A percentile compares a stretch with the other conserved stretches of the same genome.
Evolutionary conservation across 2,797 vertebrate species (phyloP).

Genomic region (Clarias pachynema): DNA sequence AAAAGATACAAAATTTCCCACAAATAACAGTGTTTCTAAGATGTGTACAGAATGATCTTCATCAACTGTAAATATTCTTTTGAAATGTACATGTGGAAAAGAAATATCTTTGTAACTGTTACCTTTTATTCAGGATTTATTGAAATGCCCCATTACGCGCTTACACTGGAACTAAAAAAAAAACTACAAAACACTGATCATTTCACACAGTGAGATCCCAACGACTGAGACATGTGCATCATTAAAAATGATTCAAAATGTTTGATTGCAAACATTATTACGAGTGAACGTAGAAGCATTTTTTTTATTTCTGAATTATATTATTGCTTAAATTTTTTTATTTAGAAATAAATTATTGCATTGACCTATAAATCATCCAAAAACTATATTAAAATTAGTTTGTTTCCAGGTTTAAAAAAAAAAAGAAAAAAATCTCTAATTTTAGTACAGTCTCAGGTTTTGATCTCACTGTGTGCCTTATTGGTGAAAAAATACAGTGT

Average conservation of each 20-base stretch:
- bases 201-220: not conserved
- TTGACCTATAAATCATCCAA: too few relatives aligned
- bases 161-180: not conserved
- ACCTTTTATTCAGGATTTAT: slow-evolving; percentile 37
- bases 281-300: not conserved
- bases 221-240: too few relatives aligned
- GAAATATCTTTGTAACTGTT: slow-evolving; percentile 62
- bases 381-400: not conserved
- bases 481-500: not conserved
- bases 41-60: slow-evolving; percentile 52
- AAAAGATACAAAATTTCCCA: slow-evolving; percentile 18
- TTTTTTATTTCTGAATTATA: not conserved
- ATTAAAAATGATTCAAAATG: not conserved
- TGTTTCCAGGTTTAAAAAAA: not conserved
- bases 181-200: not conserved
- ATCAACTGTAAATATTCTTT: slow-evolving; percentile 67
- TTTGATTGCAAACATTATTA: not conserved
- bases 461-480: not conserved
- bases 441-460: not conserved
- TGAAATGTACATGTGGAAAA: slow-evolving; percentile 62
- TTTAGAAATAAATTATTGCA: too few relatives aligned
- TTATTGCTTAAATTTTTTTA: not conserved
- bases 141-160: not conserved
- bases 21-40: slow-evolving; percentile 48
- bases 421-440: not conserved